These are phyloP conservation scores for Gnathonemus longibarbis DNA, from an alignment of 2,113 vertebrate genomes.

Conservation along the genomic window DNA sequence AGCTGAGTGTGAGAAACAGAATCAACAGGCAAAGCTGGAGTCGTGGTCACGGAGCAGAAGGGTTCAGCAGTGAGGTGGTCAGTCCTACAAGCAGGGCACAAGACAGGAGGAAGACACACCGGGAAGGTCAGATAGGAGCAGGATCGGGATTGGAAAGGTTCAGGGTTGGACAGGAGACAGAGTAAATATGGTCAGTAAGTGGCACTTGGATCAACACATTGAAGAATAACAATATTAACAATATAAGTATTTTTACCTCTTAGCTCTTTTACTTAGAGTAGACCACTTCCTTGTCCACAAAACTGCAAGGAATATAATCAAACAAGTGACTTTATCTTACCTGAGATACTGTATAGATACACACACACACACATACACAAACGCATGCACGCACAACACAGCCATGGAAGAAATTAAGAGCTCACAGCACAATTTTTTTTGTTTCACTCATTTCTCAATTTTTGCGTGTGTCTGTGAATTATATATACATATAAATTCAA, in stretches of 20 bases:
- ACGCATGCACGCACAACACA: no score
- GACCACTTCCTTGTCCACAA: neutral
- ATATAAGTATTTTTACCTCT: neutral
- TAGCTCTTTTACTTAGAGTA: neutral
- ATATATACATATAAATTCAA: no score
- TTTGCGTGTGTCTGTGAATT: no score
- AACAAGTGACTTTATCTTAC: neutral
- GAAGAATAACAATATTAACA: neutral
- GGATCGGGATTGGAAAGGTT: neutral
- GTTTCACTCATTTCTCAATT: no score
- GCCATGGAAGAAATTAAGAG: no score
- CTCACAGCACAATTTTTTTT: no score
- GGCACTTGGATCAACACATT: neutral
- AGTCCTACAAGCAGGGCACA: neutral
- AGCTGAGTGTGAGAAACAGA: neutral
- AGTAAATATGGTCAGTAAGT: neutral
- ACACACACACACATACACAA: no score
- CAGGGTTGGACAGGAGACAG: neutral
- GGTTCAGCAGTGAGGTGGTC: neutral
- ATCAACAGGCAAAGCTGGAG: neutral
- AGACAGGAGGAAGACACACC: neutral
- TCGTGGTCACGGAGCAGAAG: neutral
- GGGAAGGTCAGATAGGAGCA: neutral
- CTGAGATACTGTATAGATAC: neutral
- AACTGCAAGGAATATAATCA: neutral